phyloP scores from a whole-genome alignment of 2,113 vertebrate genomes.

The Garra rufa region DNA sequence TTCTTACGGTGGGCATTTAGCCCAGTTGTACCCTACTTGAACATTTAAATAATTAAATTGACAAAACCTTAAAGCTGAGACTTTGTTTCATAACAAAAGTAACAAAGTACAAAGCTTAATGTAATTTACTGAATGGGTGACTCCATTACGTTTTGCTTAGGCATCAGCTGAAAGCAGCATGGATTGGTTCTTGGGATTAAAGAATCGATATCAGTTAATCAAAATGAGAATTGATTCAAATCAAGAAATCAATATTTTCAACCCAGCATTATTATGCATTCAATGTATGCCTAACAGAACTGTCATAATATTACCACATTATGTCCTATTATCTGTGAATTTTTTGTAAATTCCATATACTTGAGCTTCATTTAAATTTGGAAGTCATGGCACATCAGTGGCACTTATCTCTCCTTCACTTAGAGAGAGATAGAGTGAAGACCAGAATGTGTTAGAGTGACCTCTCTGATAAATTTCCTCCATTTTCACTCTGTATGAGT shows the following conservation, averaged over 20 bases:
- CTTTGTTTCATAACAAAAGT: neutral
- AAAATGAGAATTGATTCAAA: neutral
- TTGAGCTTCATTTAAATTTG: constrained; percentile 55
- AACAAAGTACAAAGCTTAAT: neutral
- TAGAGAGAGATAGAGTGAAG: constrained; percentile 22
- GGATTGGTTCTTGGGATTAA: neutral
- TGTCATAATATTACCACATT: constrained; percentile 47
- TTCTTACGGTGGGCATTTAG: too few relatives aligned
- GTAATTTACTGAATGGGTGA: neutral
- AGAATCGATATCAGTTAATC: neutral
- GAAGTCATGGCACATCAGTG: constrained; percentile 35
- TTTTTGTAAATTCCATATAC: constrained; percentile 23
- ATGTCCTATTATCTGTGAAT: constrained; percentile 29
- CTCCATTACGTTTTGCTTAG: neutral
- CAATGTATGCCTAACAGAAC: constrained; percentile 41
- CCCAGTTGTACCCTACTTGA: too few relatives aligned
- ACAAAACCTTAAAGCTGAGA: neutral
- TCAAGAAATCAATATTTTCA: neutral
- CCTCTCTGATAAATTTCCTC: constrained; percentile 75
- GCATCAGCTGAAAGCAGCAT: too few relatives aligned
- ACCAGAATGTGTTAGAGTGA: neutral
- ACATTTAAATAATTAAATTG: neutral
- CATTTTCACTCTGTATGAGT: constrained; percentile 75
- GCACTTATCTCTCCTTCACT: constrained; percentile 49
- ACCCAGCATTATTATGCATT: neutral